Conservation (phyloP, 2,113 vertebrate species). For the Macrotus californicus region DNA sequence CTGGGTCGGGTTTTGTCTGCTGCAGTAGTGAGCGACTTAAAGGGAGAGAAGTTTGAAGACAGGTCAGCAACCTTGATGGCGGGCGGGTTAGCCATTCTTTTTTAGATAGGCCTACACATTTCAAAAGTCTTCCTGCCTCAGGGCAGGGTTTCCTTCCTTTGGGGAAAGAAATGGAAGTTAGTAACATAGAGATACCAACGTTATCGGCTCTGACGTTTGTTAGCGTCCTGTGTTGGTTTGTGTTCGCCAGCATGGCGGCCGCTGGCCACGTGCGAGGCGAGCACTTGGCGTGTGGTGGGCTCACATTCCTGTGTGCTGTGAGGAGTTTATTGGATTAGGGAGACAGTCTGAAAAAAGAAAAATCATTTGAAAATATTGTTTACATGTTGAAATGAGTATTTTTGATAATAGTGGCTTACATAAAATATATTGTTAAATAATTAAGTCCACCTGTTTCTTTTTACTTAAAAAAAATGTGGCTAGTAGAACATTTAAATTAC, state of each 20-base stretch:
- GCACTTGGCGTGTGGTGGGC: not conserved
- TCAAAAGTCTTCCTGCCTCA: not conserved
- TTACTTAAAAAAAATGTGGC: conserved; percentile 7
- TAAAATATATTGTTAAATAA: not conserved
- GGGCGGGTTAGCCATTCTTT: not conserved
- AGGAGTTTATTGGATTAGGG: not conserved
- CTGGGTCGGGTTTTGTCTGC: not conserved
- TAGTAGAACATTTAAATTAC: conserved; percentile 22
- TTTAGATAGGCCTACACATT: not conserved
- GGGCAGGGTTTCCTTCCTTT: not conserved
- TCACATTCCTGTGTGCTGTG: not conserved
- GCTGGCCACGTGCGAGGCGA: not conserved
- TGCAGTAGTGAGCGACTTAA: not conserved
- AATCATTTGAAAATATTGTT: not conserved
- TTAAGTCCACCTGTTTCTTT: conserved; percentile 7
- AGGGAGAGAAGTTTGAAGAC: not conserved
- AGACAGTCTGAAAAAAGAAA: not conserved
- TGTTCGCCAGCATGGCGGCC: no score
- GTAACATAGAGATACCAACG: not conserved
- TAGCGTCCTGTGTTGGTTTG: not conserved
- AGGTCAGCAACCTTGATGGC: not conserved
- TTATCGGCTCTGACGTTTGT: not conserved
- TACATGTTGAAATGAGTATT: conserved; percentile 42
- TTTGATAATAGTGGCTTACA: conserved; percentile 6
- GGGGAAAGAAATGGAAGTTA: not conserved